These are phyloP conservation scores for Heliconius ismenius DNA, from an alignment of 2,888 invertebrate genomes.

Conservation along the genomic window DNA sequence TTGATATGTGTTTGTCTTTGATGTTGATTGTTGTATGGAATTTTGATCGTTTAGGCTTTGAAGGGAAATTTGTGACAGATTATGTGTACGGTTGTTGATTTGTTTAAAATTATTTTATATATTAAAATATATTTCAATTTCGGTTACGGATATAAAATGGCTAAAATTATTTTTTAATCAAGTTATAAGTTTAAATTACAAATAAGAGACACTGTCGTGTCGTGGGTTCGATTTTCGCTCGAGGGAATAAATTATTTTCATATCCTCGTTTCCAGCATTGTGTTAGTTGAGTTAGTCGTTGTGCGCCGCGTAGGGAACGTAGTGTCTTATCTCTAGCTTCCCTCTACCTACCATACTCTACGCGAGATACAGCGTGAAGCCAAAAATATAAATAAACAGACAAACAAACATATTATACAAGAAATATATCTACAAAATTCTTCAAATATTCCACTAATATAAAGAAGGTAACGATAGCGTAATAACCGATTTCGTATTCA, in stretches of 20 bases:
- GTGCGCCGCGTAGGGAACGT: no score
- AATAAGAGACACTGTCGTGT: not conserved
- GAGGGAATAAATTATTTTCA: no score
- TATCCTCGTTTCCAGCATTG: no score
- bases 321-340: no score
- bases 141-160: no score
- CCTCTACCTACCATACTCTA: not conserved
- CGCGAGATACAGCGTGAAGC: not conserved
- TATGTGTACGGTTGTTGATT: not conserved
- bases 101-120: not conserved
- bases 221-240: no score
- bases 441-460: constrained; percentile 6
- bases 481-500: constrained; percentile 15
- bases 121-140: not conserved
- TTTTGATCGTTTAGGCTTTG: constrained; percentile 19
- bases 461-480: not conserved
- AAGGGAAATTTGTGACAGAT: constrained; percentile 5
- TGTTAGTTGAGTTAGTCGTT: no score
- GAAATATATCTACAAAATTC: not conserved
- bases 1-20: constrained; percentile 20
- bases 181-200: not conserved
- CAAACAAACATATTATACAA: no score
- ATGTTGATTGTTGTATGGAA: constrained; percentile 10
- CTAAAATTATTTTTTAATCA: no score
- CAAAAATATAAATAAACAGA: not conserved